Conservation (phyloP, 2,888 invertebrate genomes). For the Pogonocherus hispidulus region DNA sequence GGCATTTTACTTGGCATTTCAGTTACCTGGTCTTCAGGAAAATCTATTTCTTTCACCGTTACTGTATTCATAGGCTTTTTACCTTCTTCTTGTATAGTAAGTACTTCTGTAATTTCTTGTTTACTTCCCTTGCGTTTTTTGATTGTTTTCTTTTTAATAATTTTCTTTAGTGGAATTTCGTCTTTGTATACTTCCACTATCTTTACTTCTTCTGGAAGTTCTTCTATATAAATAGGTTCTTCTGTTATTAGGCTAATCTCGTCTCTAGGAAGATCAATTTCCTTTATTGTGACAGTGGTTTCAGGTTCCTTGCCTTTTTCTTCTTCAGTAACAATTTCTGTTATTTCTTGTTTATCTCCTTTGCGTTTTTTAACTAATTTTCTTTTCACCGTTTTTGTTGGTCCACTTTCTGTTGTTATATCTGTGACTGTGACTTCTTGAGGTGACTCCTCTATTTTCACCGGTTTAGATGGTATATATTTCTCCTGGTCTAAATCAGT, state of each 20-base stretch:
- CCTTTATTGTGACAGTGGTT: conserved; percentile 49
- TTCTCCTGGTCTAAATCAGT: conserved; percentile 52
- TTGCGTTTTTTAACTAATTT: conserved; percentile 52
- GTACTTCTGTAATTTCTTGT: conserved; percentile 62
- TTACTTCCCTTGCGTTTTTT: conserved; percentile 60
- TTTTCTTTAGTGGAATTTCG: conserved; percentile 54
- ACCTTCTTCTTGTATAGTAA: conserved; percentile 62
- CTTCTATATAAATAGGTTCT: conserved; percentile 50
- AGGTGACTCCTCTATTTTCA: conserved; percentile 61
- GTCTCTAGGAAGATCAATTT: conserved; percentile 48
- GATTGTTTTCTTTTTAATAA: conserved; percentile 65
- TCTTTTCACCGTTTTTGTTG: conserved; percentile 53
- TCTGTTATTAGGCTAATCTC: conserved; percentile 28
- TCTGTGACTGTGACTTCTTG: conserved; percentile 50
- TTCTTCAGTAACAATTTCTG: conserved; percentile 52
- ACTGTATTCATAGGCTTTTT: conserved; percentile 64
- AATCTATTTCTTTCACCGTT: conserved; percentile 55
- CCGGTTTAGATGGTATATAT: conserved; percentile 37
- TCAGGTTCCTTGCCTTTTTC: conserved; percentile 53
- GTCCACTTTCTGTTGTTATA: conserved; percentile 44
- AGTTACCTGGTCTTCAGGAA: conserved; percentile 51
- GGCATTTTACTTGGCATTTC: conserved; percentile 34
- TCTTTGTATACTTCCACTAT: conserved; percentile 57
- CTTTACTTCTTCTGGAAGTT: conserved; percentile 56
- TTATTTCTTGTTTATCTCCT: conserved; percentile 61